Evolutionary conservation across 1,140 invertebrate species (phyloP), one percentile per base, ranked within the genome.

Genomic region (Nasonia vitripennis): DNA sequence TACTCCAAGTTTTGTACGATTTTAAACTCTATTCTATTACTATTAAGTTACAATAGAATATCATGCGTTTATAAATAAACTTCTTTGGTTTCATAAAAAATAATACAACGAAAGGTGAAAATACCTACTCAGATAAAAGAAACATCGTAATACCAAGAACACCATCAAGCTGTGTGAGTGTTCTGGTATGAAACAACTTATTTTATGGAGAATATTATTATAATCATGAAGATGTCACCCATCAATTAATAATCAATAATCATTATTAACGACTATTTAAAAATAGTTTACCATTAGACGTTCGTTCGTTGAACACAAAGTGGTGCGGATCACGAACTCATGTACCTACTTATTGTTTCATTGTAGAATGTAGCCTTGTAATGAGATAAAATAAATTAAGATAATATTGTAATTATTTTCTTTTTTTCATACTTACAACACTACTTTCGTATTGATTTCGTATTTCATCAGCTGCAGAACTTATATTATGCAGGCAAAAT

Each of bases 331-430:
- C 17, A 48, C 17, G 12, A 78, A 77, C 4, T 82, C 62, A 74
- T 27, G 67, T 27, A 71, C 20, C 48, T 86, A 79, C 62, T 86
- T 86, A 62, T 83, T 71, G 79, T 62, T 71, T 34, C 68, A 71
- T 31, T 86, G 79, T 86, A 82, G 41, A 34, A 78, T 55, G 74
- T 51, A 81, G 12, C 6, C 17, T 78, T 27, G 27, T 27, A n/a
- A 70, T 86, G 74, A 68, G 70, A 86, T 86, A 86, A 81, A 79
- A 62, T 62, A 62, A 62, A 62, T 62, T 62, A 62, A 62, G 55
- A 62, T 20, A 62, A 62, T 62, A 55, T 55, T 55, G 12, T 17
- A 55, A 55, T 20, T 17, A 12, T 3, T 17, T 74, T 17, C 51
- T 3, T 17, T 74, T 74, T 73, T 1, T 79, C 51, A 34, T 45